Conservation (phyloP, 2,797 vertebrate genomes). For the Tokudaia tokunoshimensis region DNA sequence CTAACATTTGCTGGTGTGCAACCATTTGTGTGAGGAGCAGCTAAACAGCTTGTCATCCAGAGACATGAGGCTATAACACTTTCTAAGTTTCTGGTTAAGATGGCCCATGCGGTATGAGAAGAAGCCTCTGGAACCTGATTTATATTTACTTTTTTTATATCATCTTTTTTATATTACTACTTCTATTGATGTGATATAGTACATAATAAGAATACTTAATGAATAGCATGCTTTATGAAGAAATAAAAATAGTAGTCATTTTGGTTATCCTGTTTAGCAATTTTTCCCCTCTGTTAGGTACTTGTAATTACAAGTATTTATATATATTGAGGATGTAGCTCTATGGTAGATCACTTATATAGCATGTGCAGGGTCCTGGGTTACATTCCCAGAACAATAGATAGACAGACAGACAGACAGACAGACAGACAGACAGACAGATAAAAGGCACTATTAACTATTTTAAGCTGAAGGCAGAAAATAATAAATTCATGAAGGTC, state of each 20-base stretch:
- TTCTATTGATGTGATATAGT: neutral
- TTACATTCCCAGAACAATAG: neutral
- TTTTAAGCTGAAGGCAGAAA: neutral
- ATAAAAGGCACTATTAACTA: neutral
- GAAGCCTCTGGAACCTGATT: neutral
- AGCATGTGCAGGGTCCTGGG: neutral
- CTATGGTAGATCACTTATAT: neutral
- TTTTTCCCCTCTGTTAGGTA: neutral
- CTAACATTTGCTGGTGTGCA: neutral
- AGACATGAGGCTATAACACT: neutral
- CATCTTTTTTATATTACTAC: neutral
- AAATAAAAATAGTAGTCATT: neutral
- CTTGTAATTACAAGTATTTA: neutral
- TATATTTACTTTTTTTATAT: neutral
- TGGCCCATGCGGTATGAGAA: neutral
- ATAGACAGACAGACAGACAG: neutral
- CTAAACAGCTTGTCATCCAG: slow-evolving; percentile 40
- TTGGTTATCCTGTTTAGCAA: neutral
- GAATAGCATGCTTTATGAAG: neutral
- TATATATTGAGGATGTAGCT: neutral
- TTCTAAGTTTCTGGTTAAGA: neutral
- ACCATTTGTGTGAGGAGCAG: neutral
- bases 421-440: neutral
- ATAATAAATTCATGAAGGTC: neutral
- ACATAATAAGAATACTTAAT: neutral